These are phyloP conservation scores for Galemys pyrenaicus DNA, from an alignment of 2,113 vertebrate species.

Conservation along the genomic window DNA sequence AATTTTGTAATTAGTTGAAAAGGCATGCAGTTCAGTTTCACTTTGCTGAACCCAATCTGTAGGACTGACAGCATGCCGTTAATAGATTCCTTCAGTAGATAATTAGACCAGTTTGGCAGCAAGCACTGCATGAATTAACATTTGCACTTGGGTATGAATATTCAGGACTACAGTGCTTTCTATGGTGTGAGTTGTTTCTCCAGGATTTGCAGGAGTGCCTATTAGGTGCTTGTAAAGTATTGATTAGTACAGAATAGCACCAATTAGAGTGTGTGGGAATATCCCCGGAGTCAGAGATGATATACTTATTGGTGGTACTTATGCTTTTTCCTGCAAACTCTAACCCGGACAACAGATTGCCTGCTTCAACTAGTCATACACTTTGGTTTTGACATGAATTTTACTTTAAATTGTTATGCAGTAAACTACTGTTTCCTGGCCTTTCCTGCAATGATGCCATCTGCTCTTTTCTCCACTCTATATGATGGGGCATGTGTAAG, in stretches of 20 bases:
- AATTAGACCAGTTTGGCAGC: conserved; percentile 73
- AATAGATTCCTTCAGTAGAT: conserved; percentile 79
- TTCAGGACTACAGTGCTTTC: conserved; percentile 71
- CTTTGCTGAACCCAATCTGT: conserved; percentile 73
- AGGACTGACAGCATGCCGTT: conserved; percentile 73
- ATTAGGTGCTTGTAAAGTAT: conserved; percentile 70
- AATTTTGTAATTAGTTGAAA: conserved; percentile 77
- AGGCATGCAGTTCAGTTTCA: conserved; percentile 72
- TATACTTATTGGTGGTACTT: conserved; percentile 43
- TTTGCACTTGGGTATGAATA: conserved; percentile 79
- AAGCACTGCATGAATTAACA: conserved; percentile 78
- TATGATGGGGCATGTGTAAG: conserved; percentile 62
- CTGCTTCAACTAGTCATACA: conserved; percentile 43
- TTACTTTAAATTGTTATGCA: conserved; percentile 54
- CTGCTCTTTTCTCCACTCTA: background rate
- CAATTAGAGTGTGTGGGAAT: conserved; percentile 71
- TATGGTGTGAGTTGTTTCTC: conserved; percentile 60
- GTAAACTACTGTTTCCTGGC: conserved; percentile 11
- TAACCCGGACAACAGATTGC: conserved; percentile 59
- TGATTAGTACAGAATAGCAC: conserved; percentile 71
- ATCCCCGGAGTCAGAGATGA: conserved; percentile 59
- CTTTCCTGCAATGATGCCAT: conserved; percentile 53
- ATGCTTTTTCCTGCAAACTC: conserved; percentile 51
- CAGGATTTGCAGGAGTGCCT: conserved; percentile 59
- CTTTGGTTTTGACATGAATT: conserved; percentile 45